Evolutionary conservation across 2,797 vertebrate species (phyloP), one percentile per base, ranked within the genome.

Genomic region (Thalassophryne amazonica): DNA sequence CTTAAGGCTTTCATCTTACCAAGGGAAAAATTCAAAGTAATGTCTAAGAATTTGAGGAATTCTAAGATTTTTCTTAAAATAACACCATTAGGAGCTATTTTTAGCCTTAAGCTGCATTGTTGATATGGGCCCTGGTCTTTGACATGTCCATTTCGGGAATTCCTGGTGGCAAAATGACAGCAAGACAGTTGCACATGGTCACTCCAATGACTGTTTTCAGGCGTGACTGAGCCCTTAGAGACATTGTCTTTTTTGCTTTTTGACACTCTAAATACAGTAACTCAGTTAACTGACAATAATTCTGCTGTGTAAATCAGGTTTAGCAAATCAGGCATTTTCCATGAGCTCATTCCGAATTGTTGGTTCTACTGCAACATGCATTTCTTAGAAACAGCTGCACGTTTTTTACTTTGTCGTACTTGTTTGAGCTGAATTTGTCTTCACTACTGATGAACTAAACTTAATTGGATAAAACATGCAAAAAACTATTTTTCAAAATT

Each of bases 311-410:
- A 43, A 17, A 65, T 69, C 21, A 12, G 45, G 36, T 48, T 67
- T 32, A 75, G 78, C 50, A 48, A 58, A 77, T 83, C 52, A 69
- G 53, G 27, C 42, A 56, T 43, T 51, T 63, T 47, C 76, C 52
- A 83, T 76, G 68, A 56, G 46, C 52, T 76, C 60, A 49, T 19
- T 28, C 48, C 51, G 40, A 73, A 46, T 27, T 48, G 22, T 43
- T 41, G 40, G 18, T 37, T 55, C 24, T 24, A 58, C 54, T 71
- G 36, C 32, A 41, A 25, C 29, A 40, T 50, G 32, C 62, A 46
- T 78, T 69, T 60, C 73, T 73, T 62, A 68, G 63, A 75, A 53
- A 69, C 2, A 47, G 42, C 53, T 55, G 45, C 19, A 68, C 62
- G 57, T 35, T 36, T 77, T 73, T 41, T 43, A 31, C 31, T 14